Conservation (phyloP, 1,140 invertebrate species). For the Drosophila yakuba region DNA sequence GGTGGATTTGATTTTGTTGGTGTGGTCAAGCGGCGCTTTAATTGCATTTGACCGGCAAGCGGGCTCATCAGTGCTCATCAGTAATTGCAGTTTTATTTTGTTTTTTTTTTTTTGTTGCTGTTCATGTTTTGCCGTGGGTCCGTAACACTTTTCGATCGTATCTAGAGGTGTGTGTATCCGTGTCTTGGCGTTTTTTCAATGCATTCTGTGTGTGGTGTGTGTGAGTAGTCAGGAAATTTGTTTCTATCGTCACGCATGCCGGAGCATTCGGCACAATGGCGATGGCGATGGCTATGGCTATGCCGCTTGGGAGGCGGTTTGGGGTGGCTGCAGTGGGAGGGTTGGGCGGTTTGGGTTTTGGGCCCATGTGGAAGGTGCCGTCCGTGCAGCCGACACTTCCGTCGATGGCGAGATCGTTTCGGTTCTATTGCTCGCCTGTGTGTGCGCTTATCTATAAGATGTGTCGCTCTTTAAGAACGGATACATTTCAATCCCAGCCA, state of each 20-base stretch:
- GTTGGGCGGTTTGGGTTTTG: slow-evolving; percentile 2
- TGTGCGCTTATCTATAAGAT: not conserved
- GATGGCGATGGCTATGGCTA: not conserved
- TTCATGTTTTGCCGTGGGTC: slow-evolving; percentile 31
- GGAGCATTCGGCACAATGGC: slow-evolving; percentile 79
- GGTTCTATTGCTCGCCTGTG: not conserved
- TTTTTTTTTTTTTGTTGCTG: not conserved
- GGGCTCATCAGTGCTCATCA: slow-evolving; percentile 47
- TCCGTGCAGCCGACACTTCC: slow-evolving; percentile 16
- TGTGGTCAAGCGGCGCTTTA: slow-evolving; percentile 57
- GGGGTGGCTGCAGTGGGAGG: not conserved
- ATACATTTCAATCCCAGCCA: no score
- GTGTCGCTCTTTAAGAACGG: not conserved
- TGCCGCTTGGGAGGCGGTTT: not conserved
- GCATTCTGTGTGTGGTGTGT: slow-evolving; percentile 29
- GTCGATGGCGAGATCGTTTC: slow-evolving; percentile 21
- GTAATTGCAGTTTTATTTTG: slow-evolving; percentile 56
- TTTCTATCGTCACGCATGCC: slow-evolving; percentile 83
- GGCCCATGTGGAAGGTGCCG: slow-evolving; percentile 21
- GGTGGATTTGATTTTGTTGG: slow-evolving; percentile 23
- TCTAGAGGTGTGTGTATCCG: slow-evolving; percentile 26
- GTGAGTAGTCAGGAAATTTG: slow-evolving; percentile 75
- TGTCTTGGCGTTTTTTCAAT: slow-evolving; percentile 4
- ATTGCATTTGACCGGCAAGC: slow-evolving; percentile 66
- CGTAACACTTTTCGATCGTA: slow-evolving; percentile 67